phyloP scores from a whole-genome alignment of 2,113 vertebrate species.

The Coregonus clupeaformis region DNA sequence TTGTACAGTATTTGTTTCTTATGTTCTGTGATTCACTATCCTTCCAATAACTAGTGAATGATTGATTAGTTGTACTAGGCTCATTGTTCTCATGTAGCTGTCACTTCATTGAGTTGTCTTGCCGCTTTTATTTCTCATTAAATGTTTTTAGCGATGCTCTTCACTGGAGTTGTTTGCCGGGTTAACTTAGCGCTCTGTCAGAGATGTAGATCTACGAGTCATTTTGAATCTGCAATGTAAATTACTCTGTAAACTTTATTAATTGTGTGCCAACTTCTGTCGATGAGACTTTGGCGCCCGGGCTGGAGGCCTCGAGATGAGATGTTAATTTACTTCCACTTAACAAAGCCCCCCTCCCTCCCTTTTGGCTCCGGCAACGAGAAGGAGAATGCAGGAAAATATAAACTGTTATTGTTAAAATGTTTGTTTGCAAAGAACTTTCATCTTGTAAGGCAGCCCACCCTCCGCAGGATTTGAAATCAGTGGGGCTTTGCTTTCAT shows the following conservation, averaged over 20 bases:
- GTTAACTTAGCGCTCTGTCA: slow-evolving; percentile 25
- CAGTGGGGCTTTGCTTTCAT: slow-evolving; percentile 76
- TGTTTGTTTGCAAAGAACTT: slow-evolving; percentile 82
- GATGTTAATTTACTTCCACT: slow-evolving; percentile 69
- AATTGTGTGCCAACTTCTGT: slow-evolving; percentile 65
- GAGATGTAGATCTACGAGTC: slow-evolving; percentile 39
- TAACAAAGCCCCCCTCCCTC: slow-evolving; percentile 41
- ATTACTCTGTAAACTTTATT: slow-evolving; percentile 64
- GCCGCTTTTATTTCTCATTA: slow-evolving; percentile 16
- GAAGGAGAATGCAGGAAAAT: slow-evolving; percentile 68
- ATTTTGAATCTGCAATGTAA: slow-evolving; percentile 68
- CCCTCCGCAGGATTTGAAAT: slow-evolving; percentile 74
- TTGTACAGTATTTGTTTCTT: slow-evolving; percentile 38
- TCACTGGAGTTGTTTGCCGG: slow-evolving; percentile 37
- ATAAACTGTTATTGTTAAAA: slow-evolving; percentile 80
- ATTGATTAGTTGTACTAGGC: slow-evolving; percentile 56
- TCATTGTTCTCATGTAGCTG: slow-evolving; percentile 57
- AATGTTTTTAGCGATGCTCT: slow-evolving; percentile 27
- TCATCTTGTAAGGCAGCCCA: slow-evolving; percentile 78
- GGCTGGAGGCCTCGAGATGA: slow-evolving; percentile 64
- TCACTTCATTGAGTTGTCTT: slow-evolving; percentile 50
- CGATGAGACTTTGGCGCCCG: slow-evolving; percentile 52
- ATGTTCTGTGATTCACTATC: slow-evolving; percentile 63
- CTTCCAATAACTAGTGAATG: slow-evolving; percentile 64
- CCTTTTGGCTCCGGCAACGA: slow-evolving; percentile 55